These are phyloP conservation scores for Origma solitaria DNA, from an alignment of 2,113 vertebrate species.

Conservation along the genomic window DNA sequence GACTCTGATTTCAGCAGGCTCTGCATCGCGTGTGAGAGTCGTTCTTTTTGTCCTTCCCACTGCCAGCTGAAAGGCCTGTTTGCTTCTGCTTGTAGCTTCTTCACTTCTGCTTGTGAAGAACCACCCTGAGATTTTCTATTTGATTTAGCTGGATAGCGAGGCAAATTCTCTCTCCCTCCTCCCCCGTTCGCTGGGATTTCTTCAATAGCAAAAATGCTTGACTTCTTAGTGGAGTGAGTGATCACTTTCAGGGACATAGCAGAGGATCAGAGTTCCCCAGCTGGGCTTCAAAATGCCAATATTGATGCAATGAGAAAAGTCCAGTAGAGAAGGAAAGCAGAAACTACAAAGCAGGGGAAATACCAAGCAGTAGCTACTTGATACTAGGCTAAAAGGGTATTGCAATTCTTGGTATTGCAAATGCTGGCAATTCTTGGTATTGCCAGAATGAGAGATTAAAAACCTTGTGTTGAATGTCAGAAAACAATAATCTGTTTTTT, in stretches of 20 bases:
- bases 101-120: slow-evolving; percentile 12
- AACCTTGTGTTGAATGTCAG: not conserved
- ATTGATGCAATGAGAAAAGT: not conserved
- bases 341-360: not conserved
- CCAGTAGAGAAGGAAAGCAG: not conserved
- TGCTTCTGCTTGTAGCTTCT: slow-evolving; percentile 57
- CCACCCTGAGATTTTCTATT: not conserved
- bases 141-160: not conserved
- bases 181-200: not conserved
- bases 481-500: not conserved
- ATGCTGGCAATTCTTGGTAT: not conserved
- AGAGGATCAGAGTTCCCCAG: not conserved
- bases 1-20: not conserved
- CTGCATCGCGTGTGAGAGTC: not conserved
- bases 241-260: not conserved
- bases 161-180: not conserved
- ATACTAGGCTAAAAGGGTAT: not conserved
- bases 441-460: not conserved
- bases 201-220: not conserved
- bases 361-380: not conserved
- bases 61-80: slow-evolving; percentile 8
- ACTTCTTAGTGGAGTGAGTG: not conserved
- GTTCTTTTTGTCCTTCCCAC: not conserved
- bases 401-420: not conserved
- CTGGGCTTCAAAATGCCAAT: not conserved